A percentile compares a stretch with the other conserved stretches of the same genome.
phyloP scores from a whole-genome alignment of 2,113 vertebrate species.

The Brachypteracias leptosomus region DNA sequence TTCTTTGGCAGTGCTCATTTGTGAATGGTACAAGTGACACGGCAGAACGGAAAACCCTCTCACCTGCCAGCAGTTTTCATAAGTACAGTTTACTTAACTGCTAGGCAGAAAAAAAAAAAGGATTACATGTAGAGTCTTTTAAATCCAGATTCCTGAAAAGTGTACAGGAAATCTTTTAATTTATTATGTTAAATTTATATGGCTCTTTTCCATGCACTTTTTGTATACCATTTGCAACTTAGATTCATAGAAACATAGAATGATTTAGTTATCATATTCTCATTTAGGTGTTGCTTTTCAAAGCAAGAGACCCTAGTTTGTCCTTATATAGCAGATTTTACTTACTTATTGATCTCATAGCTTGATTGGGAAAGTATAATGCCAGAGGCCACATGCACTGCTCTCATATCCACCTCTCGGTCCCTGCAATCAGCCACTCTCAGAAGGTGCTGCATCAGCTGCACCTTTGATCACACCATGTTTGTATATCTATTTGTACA shows the following conservation, averaged over 20 bases:
- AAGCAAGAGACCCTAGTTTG: not conserved
- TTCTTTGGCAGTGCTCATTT: not conserved
- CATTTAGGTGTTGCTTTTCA: not conserved
- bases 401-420: not conserved
- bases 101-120: not conserved
- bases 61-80: not conserved
- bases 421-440: fast-evolving
- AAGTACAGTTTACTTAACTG: not conserved
- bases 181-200: not conserved
- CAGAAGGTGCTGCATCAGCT: not conserved
- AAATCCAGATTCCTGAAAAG: not conserved
- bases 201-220: not conserved
- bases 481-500: not conserved
- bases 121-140: not conserved
- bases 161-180: not conserved
- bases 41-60: not conserved
- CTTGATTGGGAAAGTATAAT: not conserved
- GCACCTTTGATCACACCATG: not conserved
- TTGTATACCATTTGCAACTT: not conserved
- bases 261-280: not conserved
- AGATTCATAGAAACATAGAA: not conserved
- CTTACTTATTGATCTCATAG: not conserved
- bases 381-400: too few relatives aligned
- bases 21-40: not conserved
- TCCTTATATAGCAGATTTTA: not conserved